phyloP scores from a whole-genome alignment of 1,140 invertebrate genomes.

The Chironomus striatipennis region DNA sequence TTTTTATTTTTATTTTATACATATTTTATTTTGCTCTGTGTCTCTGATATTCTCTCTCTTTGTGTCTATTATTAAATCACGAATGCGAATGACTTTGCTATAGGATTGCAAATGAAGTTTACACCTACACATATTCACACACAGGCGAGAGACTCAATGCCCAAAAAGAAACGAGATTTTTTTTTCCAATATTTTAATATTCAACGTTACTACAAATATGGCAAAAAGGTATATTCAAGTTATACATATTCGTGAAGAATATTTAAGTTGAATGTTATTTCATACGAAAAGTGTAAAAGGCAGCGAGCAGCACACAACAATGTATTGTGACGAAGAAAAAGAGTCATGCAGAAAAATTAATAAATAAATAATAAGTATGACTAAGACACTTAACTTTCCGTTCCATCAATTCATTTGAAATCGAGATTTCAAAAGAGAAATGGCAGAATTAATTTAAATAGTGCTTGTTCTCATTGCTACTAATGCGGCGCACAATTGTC shows the following conservation, averaged over 20 bases:
- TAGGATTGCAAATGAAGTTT: constrained; percentile 14
- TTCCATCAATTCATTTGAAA: constrained; percentile 4
- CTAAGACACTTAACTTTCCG: background rate
- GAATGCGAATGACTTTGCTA: constrained; percentile 7
- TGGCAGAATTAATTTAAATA: background rate
- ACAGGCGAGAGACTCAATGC: background rate
- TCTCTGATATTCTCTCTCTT: background rate
- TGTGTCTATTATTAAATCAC: background rate
- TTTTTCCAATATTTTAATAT: background rate
- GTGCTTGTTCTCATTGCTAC: background rate
- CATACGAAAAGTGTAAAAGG: background rate
- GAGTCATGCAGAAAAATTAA: background rate
- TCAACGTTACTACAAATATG: constrained; percentile 3
- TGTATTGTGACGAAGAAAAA: background rate
- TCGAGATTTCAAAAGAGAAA: background rate
- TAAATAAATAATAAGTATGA: background rate
- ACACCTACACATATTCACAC: constrained; percentile 1
- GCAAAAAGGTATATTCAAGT: background rate
- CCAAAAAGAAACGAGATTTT: background rate
- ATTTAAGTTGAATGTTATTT: background rate
- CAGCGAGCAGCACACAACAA: background rate
- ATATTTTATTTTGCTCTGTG: background rate
- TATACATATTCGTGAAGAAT: background rate
- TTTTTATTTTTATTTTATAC: background rate
- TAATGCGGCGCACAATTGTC: background rate